Evolutionary conservation across 2,888 invertebrate species (phyloP), one percentile per base, ranked within the genome.

Genomic region (Orthosia cruda): DNA sequence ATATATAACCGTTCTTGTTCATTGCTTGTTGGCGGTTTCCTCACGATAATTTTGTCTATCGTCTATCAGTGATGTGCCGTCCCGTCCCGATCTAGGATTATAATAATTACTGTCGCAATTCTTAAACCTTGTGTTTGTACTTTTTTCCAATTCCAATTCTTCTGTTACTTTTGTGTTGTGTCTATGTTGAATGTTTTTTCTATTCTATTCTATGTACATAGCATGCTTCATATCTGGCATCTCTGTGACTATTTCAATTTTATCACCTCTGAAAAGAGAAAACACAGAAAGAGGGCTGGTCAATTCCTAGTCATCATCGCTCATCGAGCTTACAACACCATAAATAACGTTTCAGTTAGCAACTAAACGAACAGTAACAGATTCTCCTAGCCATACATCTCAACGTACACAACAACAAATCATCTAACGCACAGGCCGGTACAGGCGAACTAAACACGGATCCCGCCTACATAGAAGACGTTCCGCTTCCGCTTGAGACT

Each of bases 381-480:
- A 59, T 54, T 52, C 16, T 32, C n/a, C 15, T 40, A 15, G 11
- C 45, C 12, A 70, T n/a, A 59, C 66, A 59, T 59, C 26, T 54
- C n/a, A 63, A 13, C 15, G 4, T 61, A 61, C n/a, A 47, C 52
- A 69, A 72, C 47, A 83, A 73, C 69, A 83, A 59, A 66, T 73
- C 58, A 26, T 32, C 18, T 49, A 66, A 50, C 16, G 47, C 40
- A 59, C 26, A 74, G 20, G 23, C 59, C 12, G 64, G 55, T 49
- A 59, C 55, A 70, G 20, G 45, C 59, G 20, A 71, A 80, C 40
- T 65, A 71, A 71, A 71, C 81, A 58, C 58, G 68, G 68, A 80
- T 55, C 55, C 71, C 76, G 66, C 72, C 64, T 63, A 71, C 75
- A 71, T 64, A 26, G 32, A 72, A 75, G 66, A 77, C 59, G 69